A percentile compares a stretch with the other conserved stretches of the same genome.
phyloP scores from a whole-genome alignment of 2,113 vertebrate genomes.

The Nothoprocta perdicaria region DNA sequence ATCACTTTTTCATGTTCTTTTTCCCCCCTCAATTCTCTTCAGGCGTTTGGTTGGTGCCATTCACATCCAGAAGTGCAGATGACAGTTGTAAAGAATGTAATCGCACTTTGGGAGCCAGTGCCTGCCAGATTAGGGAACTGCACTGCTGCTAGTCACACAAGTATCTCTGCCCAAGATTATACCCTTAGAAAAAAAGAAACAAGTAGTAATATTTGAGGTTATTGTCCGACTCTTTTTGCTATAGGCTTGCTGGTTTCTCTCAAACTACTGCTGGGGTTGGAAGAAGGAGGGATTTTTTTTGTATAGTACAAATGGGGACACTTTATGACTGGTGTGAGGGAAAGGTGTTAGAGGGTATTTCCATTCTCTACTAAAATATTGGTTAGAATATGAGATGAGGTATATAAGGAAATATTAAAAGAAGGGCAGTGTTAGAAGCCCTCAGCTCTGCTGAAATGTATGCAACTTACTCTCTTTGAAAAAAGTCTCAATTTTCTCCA shows the following conservation, averaged over 20 bases:
- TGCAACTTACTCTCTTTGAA: background rate
- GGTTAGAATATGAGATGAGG: background rate
- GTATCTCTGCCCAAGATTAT: background rate
- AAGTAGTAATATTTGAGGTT: background rate
- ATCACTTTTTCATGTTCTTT: background rate
- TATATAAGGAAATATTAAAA: background rate
- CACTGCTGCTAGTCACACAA: background rate
- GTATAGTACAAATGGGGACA: background rate
- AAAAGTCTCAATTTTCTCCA: background rate
- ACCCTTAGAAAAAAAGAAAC: background rate
- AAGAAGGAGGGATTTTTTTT: background rate
- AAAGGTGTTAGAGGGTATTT: background rate
- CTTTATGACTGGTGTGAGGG: background rate
- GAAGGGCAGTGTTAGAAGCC: background rate
- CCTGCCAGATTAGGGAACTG: background rate
- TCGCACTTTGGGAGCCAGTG: background rate
- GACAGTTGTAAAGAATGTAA: background rate
- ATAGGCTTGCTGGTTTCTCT: background rate
- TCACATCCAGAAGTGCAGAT: background rate
- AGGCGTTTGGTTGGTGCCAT: background rate
- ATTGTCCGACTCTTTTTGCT: background rate
- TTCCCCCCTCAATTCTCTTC: background rate
- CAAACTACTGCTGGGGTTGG: background rate
- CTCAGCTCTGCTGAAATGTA: background rate
- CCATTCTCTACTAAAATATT: background rate